Conservation (phyloP, 2,888 invertebrate species). For the Chloroclysta siterata region DNA sequence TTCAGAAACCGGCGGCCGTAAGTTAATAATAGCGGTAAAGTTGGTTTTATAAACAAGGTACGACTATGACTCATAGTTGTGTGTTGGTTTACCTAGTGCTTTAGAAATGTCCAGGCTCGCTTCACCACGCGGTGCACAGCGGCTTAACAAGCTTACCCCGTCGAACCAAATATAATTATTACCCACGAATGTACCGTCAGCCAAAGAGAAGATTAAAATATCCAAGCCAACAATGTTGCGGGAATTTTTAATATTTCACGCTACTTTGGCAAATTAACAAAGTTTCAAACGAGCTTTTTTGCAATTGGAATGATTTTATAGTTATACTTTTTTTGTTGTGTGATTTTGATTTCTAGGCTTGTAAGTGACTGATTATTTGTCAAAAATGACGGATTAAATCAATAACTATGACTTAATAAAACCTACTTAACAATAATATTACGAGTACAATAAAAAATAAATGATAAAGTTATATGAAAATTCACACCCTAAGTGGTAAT, state of each 20-base stretch:
- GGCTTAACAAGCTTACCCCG: not conserved
- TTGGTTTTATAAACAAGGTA: no score
- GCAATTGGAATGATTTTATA: conserved; percentile 18
- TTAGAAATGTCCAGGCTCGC: not conserved
- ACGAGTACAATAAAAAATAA: no score
- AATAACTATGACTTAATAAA: no score
- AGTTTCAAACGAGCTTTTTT: conserved; percentile 20
- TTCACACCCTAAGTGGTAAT: no score
- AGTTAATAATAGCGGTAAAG: no score
- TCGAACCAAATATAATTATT: not conserved
- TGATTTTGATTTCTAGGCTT: conserved; percentile 15
- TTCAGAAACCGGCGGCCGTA: no score
- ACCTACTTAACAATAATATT: no score
- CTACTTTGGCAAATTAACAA: conserved; percentile 24
- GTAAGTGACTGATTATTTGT: conserved; percentile 10
- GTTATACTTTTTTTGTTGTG: conserved; percentile 7
- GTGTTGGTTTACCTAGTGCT: no score
- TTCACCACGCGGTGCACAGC: not conserved
- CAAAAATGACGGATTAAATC: not conserved
- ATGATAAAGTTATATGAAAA: no score
- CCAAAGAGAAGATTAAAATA: conserved; percentile 12
- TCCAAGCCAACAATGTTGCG: conserved; percentile 16
- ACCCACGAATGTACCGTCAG: not conserved
- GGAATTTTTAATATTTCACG: conserved; percentile 22
- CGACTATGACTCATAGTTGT: no score